Evolutionary conservation across 2,888 invertebrate genomes (phyloP), one percentile per base, ranked within the genome.

Genomic region (Sarcophaga caerulescens): DNA sequence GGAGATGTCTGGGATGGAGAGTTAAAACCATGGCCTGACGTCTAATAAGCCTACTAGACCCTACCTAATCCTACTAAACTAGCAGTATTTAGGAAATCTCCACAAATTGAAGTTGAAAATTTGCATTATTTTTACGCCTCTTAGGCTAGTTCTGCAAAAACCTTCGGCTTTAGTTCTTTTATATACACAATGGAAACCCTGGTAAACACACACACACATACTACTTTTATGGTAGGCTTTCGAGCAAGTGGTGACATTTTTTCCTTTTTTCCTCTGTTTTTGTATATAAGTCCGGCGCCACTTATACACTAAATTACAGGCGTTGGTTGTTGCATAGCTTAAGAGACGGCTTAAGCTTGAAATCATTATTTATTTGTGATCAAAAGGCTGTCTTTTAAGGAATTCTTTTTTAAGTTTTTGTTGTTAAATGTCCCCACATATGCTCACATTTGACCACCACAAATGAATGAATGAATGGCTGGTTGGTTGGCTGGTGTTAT

Each of bases 311-410:
- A 52, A 52, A 52, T 52, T 52, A 52, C 12, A 52, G 52, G 52
- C 52, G 52, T 52, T 52, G 1, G 52, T 52, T 52, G 1, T 5
- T 52, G 52, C 52, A 10, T 3, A 52, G 52, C 17, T 52, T 52
- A 52, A 52, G 17, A 52, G 12, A 35, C 35, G 35, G 35, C 35
- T 35, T 35, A 35, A 35, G 35, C 35, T 10, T 35, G 35, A 10
- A 35, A 35, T 35, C 35, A 10, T 71, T 70, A 63, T 65, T 68
- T 65, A 25, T 60, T 44, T 66, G 62, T 57, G 66, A 74, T 69
- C 62, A 35, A 35, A 35, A 35, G 35, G 10, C 35, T 35, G 1
- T 0, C 2, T 10, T 35, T 35, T 35, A 0, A 3, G 4, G 52
- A 14, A 14, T 52, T 52, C 3, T 12, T 52, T 12, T 52, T 52